phyloP scores from a whole-genome alignment of 2,888 invertebrate species.

The Leptopilina syphax region DNA sequence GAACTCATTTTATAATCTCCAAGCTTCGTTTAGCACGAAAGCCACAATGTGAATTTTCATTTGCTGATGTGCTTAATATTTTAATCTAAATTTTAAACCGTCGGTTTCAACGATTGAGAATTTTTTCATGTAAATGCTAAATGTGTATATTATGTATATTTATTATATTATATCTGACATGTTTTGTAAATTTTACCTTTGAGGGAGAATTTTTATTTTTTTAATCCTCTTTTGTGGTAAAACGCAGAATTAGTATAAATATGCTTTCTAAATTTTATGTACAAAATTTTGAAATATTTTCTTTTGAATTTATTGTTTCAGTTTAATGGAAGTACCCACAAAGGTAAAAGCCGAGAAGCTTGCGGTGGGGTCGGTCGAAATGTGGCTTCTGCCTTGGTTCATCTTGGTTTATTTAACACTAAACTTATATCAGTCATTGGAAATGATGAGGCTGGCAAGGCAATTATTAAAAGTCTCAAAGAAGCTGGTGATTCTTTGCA shows the following conservation, averaged over 20 bases:
- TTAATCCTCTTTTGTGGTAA: too few relatives aligned
- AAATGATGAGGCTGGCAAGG: slow-evolving; percentile 67
- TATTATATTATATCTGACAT: too few relatives aligned
- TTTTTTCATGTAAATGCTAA: not conserved
- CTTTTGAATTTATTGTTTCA: slow-evolving; percentile 75
- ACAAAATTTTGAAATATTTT: not conserved
- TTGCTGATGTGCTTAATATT: slow-evolving; percentile 4
- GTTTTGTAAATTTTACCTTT: too few relatives aligned
- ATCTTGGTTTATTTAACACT: slow-evolving; percentile 80
- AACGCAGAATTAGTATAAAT: not conserved
- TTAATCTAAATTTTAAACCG: slow-evolving; percentile 4
- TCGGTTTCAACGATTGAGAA: not conserved
- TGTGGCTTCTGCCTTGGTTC: slow-evolving; percentile 90
- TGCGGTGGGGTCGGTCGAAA: slow-evolving; percentile 96
- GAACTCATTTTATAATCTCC: not conserved
- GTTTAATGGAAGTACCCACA: slow-evolving; percentile 89
- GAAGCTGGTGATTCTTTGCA: slow-evolving; percentile 62
- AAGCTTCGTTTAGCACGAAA: slow-evolving; percentile 10
- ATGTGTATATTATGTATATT: too few relatives aligned
- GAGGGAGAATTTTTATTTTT: too few relatives aligned
- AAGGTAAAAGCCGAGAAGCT: slow-evolving; percentile 81
- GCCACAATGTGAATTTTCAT: not conserved
- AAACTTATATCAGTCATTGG: slow-evolving; percentile 71
- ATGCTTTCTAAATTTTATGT: not conserved
- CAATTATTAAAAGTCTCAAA: slow-evolving; percentile 65